phyloP scores from a whole-genome alignment of 1,140 invertebrate species.

The Globodera rostochiensis region DNA sequence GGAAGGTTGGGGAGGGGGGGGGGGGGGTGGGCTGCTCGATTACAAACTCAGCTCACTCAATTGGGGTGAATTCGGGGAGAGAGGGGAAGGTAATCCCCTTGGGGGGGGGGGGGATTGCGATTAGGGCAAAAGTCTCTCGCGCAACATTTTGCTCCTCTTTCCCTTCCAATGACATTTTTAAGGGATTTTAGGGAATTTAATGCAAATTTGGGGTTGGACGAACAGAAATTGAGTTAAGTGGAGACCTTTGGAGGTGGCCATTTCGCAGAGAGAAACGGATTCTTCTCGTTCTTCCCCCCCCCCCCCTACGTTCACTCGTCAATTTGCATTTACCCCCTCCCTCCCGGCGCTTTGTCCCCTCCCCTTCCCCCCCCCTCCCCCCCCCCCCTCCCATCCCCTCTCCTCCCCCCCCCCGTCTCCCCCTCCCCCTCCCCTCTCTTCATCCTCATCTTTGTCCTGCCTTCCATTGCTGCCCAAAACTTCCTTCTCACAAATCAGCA shows the following conservation, averaged over 20 bases:
- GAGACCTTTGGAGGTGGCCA: neutral
- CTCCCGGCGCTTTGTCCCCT: no score
- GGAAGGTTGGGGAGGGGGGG: neutral
- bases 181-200: neutral
- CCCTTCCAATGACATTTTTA: neutral
- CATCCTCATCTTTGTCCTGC: neutral
- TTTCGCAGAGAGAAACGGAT: neutral
- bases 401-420: no score
- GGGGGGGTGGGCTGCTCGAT: neutral
- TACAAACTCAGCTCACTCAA: constrained; percentile 2
- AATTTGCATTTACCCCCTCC: neutral
- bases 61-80: neutral
- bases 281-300: neutral
- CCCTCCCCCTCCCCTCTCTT: no score
- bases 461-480: neutral
- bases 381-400: no score
- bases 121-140: neutral
- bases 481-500: neutral
- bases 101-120: neutral
- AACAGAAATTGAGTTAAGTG: neutral
- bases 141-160: neutral
- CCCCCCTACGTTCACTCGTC: neutral
- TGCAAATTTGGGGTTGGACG: neutral
- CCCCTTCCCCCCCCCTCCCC: no score
- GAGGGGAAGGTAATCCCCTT: neutral